Base-by-base conservation (phyloP, 2,888 invertebrate genomes). In the Caenorhabditis afra region DNA sequence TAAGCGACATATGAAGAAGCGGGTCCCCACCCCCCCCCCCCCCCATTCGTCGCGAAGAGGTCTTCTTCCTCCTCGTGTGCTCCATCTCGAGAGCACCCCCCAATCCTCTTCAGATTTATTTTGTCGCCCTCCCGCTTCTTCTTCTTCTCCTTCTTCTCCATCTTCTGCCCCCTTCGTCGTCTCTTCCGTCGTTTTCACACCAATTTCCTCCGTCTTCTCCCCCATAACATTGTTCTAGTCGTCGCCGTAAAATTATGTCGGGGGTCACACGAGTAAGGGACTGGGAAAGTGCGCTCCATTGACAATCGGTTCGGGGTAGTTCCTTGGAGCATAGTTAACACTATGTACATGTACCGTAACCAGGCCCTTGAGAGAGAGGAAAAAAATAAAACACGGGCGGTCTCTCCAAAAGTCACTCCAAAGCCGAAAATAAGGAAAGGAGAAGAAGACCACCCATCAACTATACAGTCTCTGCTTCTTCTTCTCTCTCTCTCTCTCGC, bases 81-180 rank as follows among this genome's bases (percentile, higher is more conserved):
- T 29, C 29, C 29, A 29, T 29, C 29, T 29, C 29, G 65, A 66
- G 65, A 45, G 39, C 14, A 14, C 39, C 59, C 44, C 22, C 23
- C 59, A 22, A 22, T 37, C 65, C 65, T 66, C 65, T 66, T 66
- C 65, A 66, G 65, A 66, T 66, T 68, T 68, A 58, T 68, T 59
- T 59, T 58, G 41, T 52, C 55, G 29, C 22, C 29, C 11, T 47
- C 45, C 1, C 53, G 35, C 52, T 47, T 11, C 52, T 22, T 66
- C 55, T 53, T 44, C 44, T n/a, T 45, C 47, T 45, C 59, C 16
- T 14, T 49, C 11, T 44, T 23, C 22, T 39, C n/a, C 18, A 12
- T 29, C 41, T n/a, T 41, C 53, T 35, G 55, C 74, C 12, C 58
- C 45, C 44, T 37, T 11, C n/a, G n/a, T 39, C 20, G 14, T 50